phyloP scores from a whole-genome alignment of 1,140 invertebrate genomes.

The Aphaenogaster rudis region DNA sequence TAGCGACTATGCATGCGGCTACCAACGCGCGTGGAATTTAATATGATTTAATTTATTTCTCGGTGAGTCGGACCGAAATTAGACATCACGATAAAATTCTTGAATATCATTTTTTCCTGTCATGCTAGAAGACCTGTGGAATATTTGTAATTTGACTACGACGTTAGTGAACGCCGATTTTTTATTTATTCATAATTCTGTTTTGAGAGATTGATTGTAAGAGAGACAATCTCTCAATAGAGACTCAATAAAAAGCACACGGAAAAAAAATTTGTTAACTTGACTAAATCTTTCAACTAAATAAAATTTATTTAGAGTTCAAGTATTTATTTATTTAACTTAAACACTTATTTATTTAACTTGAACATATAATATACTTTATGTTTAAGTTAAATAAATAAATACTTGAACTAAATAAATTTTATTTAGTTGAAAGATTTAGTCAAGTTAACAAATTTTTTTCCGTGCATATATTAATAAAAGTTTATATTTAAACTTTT shows the following conservation, averaged over 20 bases:
- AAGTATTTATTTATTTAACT: no score
- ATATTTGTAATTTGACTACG: neutral
- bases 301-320: no score
- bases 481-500: neutral
- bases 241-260: neutral
- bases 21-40: neutral
- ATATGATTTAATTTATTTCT: constrained; percentile 35
- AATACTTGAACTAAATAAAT: no score
- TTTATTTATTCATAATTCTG: neutral
- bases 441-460: no score
- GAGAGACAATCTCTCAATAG: neutral
- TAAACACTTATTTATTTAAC: no score
- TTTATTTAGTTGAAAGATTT: no score
- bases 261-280: no score
- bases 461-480: neutral
- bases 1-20: neutral
- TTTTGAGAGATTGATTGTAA: neutral
- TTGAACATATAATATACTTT: no score
- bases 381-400: no score
- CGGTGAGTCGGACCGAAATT: constrained; percentile 1
- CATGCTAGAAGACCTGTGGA: neutral
- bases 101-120: neutral
- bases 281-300: no score
- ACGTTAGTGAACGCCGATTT: neutral
- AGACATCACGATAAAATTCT: constrained; percentile 14